Percentiles rank a stretch among this genome's conserved stretches.
These are phyloP conservation scores for Accipiter cooperii DNA, from an alignment of 2,113 vertebrate species.

Conservation along the genomic window DNA sequence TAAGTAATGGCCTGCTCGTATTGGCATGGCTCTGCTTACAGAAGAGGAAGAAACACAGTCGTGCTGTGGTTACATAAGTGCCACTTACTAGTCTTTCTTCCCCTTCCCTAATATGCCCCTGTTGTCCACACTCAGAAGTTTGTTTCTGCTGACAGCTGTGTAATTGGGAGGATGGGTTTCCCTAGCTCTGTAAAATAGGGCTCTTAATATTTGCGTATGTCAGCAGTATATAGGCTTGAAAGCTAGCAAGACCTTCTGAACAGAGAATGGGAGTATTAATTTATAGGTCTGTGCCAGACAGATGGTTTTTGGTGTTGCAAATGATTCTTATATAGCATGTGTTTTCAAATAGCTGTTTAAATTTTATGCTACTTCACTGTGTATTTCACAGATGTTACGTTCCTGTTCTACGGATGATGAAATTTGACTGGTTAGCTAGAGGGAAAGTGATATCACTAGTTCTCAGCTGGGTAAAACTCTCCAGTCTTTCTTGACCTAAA, in stretches of 20 bases:
- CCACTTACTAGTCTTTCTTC: neutral
- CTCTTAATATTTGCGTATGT: neutral
- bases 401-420: neutral
- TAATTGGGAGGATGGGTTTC: neutral
- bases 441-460: neutral
- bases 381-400: neutral
- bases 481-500: neutral
- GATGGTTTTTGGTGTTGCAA: neutral
- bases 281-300: neutral
- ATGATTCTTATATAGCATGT: neutral
- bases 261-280: neutral
- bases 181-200: neutral
- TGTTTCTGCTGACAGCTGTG: neutral
- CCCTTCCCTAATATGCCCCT: neutral
- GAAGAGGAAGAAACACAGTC: neutral
- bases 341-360: neutral
- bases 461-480: neutral
- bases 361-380: neutral
- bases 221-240: neutral
- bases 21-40: neutral
- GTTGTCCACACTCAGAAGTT: neutral
- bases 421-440: neutral
- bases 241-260: neutral
- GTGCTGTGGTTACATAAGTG: neutral
- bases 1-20: fast-evolving